These are phyloP conservation scores for Tenodera sinensis DNA, from an alignment of 2,888 invertebrate genomes.

Conservation along the genomic window DNA sequence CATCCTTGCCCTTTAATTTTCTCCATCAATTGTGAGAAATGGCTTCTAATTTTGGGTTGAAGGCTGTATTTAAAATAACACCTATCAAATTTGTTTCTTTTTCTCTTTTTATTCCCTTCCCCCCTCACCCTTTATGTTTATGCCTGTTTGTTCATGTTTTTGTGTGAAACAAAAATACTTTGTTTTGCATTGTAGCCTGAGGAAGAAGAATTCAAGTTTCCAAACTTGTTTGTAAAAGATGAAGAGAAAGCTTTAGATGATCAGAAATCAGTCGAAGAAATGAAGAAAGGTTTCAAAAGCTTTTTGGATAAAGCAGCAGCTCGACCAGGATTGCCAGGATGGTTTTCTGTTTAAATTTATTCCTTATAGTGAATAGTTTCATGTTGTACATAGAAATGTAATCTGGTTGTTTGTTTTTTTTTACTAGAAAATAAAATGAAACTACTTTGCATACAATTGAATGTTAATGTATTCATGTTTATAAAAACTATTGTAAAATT, in stretches of 20 bases:
- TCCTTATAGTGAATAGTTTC: not conserved
- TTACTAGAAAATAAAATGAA: not conserved
- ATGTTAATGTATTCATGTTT: not conserved
- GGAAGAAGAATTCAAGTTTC: constrained; percentile 69
- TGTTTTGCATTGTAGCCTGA: constrained; percentile 58
- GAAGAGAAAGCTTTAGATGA: constrained; percentile 46
- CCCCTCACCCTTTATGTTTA: too few relatives aligned
- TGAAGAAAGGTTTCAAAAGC: constrained; percentile 57
- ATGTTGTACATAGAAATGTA: not conserved
- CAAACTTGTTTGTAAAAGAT: constrained; percentile 60
- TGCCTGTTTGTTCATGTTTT: not conserved
- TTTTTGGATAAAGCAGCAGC: constrained; percentile 63
- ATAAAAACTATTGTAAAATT: too few relatives aligned
- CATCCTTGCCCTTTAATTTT: too few relatives aligned
- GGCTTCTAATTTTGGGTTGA: too few relatives aligned
- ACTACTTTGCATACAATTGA: not conserved
- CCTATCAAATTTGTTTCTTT: too few relatives aligned
- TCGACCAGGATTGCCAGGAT: constrained; percentile 69
- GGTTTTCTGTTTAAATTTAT: constrained; percentile 65
- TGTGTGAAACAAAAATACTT: constrained; percentile 22
- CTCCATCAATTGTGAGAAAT: too few relatives aligned
- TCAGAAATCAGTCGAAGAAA: constrained; percentile 58
- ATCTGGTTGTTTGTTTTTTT: not conserved
- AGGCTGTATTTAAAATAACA: too few relatives aligned
- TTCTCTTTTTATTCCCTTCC: too few relatives aligned